Conservation (phyloP, 2,888 invertebrate genomes). For the Ephialtes manifestator region DNA sequence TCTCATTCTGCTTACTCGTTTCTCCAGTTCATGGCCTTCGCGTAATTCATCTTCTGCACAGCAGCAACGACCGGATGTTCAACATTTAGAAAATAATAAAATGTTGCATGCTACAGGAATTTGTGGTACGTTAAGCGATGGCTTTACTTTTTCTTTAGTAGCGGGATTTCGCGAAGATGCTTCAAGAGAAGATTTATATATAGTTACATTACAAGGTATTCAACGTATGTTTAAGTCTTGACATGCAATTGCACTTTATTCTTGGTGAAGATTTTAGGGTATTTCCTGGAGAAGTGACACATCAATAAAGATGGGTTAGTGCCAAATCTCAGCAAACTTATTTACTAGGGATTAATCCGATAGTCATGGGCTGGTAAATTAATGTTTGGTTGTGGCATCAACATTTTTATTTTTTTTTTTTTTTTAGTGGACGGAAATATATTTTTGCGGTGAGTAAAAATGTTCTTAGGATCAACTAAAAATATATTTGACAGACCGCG, state of each 20-base stretch:
- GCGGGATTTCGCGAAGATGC: neutral
- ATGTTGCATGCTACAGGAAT: neutral
- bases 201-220: neutral
- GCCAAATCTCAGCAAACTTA: too few relatives aligned
- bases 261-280: neutral
- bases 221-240: neutral
- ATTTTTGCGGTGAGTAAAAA: too few relatives aligned
- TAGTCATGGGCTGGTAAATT: too few relatives aligned
- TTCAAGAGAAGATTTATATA: neutral
- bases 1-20: neutral
- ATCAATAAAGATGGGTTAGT: neutral
- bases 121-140: neutral
- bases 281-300: neutral
- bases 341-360: too few relatives aligned
- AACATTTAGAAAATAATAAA: conserved; percentile 2
- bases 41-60: neutral
- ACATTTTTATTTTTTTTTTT: too few relatives aligned
- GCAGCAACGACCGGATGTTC: conserved; percentile 11
- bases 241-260: neutral
- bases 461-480: too few relatives aligned
- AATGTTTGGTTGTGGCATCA: too few relatives aligned
- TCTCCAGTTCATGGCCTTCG: neutral
- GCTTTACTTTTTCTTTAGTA: neutral
- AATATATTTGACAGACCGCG: too few relatives aligned
- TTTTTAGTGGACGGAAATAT: too few relatives aligned